Conservation (phyloP, 1,140 invertebrate species). For the Saccostrea echinata region DNA sequence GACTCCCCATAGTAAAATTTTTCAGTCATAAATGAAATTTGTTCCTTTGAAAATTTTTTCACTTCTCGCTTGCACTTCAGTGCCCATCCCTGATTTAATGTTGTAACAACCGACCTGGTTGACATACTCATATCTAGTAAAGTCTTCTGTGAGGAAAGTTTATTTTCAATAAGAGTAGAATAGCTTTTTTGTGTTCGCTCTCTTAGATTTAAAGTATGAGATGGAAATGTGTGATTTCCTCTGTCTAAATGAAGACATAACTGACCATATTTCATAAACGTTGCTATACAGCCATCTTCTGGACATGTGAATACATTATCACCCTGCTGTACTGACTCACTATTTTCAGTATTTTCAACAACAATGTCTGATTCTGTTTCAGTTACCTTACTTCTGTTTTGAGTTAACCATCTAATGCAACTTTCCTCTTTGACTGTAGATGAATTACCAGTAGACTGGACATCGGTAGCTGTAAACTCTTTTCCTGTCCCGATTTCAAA, state of each 20-base stretch:
- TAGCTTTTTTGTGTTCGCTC: not conserved
- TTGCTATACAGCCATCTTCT: slow-evolving; percentile 30
- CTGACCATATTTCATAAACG: slow-evolving; percentile 41
- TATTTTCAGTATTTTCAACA: not conserved
- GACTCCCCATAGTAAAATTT: slow-evolving; percentile 24
- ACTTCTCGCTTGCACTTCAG: slow-evolving; percentile 21
- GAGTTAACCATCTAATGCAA: not conserved
- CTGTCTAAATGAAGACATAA: slow-evolving; percentile 10
- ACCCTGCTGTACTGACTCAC: not conserved
- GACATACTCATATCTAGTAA: not conserved
- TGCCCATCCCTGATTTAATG: not conserved
- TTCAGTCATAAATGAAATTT: not conserved
- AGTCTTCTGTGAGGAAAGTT: slow-evolving; percentile 3
- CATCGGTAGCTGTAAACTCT: not conserved
- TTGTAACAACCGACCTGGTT: not conserved
- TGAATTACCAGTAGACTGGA: not conserved
- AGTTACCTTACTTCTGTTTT: not conserved
- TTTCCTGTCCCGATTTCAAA: slow-evolving; percentile 19
- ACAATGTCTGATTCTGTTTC: not conserved
- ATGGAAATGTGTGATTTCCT: slow-evolving; percentile 3
- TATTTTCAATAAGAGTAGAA: slow-evolving; percentile 1
- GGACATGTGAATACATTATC: slow-evolving; percentile 23
- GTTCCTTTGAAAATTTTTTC: not conserved
- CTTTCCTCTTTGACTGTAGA: not conserved
- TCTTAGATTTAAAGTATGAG: not conserved